Conservation (phyloP, 2,797 vertebrate genomes). For the Phoxinus dragarum region DNA sequence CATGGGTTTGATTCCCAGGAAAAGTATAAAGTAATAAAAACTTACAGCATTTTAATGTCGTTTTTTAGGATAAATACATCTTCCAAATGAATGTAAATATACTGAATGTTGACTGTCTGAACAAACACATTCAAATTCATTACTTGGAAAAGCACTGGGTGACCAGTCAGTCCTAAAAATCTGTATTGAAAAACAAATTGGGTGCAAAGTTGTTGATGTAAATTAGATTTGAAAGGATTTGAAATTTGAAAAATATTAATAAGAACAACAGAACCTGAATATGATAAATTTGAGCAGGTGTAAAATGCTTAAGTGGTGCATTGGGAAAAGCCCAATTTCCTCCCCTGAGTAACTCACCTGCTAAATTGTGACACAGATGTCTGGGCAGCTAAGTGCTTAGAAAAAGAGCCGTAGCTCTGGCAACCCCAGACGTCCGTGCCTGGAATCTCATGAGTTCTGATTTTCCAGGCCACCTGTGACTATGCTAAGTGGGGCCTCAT, state of each 20-base stretch:
- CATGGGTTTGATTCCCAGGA: not conserved
- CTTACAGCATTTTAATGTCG: not conserved
- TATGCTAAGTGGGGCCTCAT: conserved; percentile 20
- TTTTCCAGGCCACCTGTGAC: conserved; percentile 27
- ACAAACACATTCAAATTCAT: not conserved
- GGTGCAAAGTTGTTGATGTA: not conserved
- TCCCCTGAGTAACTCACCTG: conserved; percentile 24
- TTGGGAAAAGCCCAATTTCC: conserved; percentile 11
- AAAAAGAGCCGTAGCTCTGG: conserved; percentile 7
- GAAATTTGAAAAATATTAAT: not conserved
- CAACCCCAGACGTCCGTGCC: not conserved
- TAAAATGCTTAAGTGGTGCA: conserved; percentile 6
- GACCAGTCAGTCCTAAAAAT: not conserved
- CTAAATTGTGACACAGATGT: conserved; percentile 41
- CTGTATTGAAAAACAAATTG: conserved; percentile 8
- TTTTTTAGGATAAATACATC: not conserved
- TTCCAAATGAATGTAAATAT: not conserved
- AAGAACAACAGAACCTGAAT: conserved; percentile 9
- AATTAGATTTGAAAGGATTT: not conserved
- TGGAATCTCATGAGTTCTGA: conserved; percentile 27
- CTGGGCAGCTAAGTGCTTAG: conserved; percentile 38
- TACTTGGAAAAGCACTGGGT: not conserved
- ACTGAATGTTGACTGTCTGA: not conserved
- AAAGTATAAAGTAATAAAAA: not conserved
- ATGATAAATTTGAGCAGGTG: not conserved